Evolutionary conservation across 1,140 invertebrate genomes (phyloP).

Genomic region (Macrocentrus cingulum): DNA sequence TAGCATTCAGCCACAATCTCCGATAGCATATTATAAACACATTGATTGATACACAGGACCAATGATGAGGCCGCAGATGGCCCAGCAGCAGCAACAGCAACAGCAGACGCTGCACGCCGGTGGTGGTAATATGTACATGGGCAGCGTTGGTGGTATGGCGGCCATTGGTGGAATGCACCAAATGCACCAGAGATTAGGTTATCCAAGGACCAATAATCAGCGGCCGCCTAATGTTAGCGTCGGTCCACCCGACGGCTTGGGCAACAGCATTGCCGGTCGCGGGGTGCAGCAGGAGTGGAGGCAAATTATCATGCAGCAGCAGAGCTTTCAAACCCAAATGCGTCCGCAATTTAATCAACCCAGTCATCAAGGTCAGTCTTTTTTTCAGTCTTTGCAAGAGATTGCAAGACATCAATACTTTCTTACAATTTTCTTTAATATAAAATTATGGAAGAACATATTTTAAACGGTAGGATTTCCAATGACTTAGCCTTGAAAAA

Average conservation of each 20-base stretch:
- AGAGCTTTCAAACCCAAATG: conserved; percentile 62
- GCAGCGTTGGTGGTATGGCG: conserved; percentile 33
- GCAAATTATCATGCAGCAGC: conserved; percentile 70
- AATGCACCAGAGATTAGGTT: conserved; percentile 59
- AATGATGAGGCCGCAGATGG: conserved; percentile 69
- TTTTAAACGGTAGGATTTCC: too few species aligned
- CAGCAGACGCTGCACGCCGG: conserved; percentile 56
- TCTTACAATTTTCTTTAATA: too few species aligned
- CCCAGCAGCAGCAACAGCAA: conserved; percentile 58
- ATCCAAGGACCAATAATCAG: conserved; percentile 57
- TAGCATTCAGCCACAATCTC: not conserved
- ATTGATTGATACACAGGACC: conserved; percentile 54
- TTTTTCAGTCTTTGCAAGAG: conserved; percentile 39
- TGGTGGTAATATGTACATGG: conserved; percentile 54
- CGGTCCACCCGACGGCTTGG: conserved; percentile 53
- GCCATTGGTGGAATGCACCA: conserved; percentile 57
- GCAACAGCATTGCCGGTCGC: conserved; percentile 50
- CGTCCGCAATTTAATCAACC: conserved; percentile 67
- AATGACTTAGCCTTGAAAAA: not conserved
- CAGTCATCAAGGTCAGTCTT: conserved; percentile 64
- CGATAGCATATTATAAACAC: not conserved
- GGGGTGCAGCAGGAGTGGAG: conserved; percentile 65
- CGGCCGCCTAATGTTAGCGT: conserved; percentile 62
- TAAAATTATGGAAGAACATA: too few species aligned
- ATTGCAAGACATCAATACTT: conserved; percentile 31